phyloP scores from a whole-genome alignment of 2,113 vertebrate genomes.

The Sula dactylatra region DNA sequence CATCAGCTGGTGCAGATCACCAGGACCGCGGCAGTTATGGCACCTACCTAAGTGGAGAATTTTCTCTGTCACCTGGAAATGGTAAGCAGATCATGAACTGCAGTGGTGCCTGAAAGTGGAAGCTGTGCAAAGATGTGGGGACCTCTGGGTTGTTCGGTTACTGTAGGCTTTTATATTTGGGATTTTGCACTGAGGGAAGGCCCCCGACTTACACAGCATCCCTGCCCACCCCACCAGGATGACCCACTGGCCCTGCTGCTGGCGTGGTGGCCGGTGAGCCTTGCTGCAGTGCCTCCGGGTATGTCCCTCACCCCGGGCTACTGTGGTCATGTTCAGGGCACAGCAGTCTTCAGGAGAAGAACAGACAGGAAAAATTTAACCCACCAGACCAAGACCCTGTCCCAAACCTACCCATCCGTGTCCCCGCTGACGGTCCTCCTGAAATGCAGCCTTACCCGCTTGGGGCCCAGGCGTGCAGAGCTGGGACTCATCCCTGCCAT shows the following conservation, averaged over 20 bases:
- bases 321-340: background rate
- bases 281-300: background rate
- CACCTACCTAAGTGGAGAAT: background rate
- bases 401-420: background rate
- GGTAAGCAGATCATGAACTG: background rate
- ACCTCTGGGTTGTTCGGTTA: background rate
- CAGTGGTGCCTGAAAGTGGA: background rate
- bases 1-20: background rate
- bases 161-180: background rate
- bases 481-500: background rate
- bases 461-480: background rate
- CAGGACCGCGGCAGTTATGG: background rate
- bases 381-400: background rate
- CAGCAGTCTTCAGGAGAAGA: background rate
- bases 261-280: background rate
- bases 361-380: background rate
- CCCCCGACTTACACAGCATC: background rate
- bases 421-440: fast-evolving
- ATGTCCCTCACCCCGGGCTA: background rate
- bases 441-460: background rate
- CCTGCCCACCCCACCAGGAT: background rate
- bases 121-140: background rate
- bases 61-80: background rate
- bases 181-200: background rate
- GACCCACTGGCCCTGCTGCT: background rate